Conservation (phyloP, 2,113 vertebrate species). For the Lynx canadensis region DNA sequence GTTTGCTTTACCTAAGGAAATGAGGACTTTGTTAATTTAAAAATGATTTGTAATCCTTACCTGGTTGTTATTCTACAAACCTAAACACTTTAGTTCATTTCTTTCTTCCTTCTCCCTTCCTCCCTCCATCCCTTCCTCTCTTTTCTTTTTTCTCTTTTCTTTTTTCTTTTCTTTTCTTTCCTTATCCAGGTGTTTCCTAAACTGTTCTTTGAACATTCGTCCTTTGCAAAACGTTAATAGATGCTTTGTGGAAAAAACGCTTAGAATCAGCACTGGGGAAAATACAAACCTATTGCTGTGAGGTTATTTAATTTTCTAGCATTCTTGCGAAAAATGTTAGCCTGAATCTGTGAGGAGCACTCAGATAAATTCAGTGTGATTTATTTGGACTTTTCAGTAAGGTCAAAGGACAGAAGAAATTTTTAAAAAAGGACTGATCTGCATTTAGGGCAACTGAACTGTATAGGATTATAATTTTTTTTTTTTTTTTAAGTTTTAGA, state of each 20-base stretch:
- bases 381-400: constrained; percentile 31
- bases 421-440: neutral
- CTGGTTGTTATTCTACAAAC: neutral
- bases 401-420: neutral
- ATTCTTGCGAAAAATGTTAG: neutral
- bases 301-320: neutral
- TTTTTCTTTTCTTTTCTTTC: neutral
- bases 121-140: too few species aligned
- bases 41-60: neutral
- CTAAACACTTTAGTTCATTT: neutral
- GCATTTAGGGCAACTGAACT: neutral
- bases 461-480: neutral
- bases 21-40: neutral
- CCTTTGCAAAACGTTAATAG: constrained; percentile 29
- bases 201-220: neutral
- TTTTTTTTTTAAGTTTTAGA: neutral
- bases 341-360: neutral
- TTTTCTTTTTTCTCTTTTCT: neutral
- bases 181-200: neutral
- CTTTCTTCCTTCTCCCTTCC: too few species aligned
- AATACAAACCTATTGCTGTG: neutral
- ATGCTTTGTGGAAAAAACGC: neutral
- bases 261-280: neutral
- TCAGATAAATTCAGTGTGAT: neutral
- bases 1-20: neutral